These are phyloP conservation scores for Urechis unicinctus DNA, from an alignment of 2,888 invertebrate species.

Conservation along the genomic window DNA sequence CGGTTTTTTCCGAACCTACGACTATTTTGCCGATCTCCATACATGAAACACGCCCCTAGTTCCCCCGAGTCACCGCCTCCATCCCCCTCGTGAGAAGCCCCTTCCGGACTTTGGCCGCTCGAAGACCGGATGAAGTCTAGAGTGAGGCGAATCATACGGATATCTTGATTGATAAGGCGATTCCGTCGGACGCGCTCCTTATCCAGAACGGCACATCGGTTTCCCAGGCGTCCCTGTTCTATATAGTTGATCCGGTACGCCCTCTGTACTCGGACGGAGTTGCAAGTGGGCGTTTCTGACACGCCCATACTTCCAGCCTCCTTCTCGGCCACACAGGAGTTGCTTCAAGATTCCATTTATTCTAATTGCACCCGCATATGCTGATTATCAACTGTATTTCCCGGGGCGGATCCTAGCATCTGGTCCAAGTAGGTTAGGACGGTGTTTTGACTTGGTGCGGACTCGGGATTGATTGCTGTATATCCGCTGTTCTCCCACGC, in stretches of 20 bases:
- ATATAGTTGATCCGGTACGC: slow-evolving; percentile 41
- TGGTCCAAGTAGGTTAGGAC: too few species aligned
- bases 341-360: too few species aligned
- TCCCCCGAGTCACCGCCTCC: slow-evolving; percentile 9
- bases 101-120: slow-evolving; percentile 41
- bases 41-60: slow-evolving; percentile 32
- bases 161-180: slow-evolving; percentile 38
- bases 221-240: slow-evolving; percentile 31
- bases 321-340: too few species aligned
- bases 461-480: too few species aligned
- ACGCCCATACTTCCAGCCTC: too few species aligned
- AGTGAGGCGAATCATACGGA: slow-evolving; percentile 34
- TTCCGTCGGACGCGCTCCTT: slow-evolving; percentile 31
- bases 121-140: slow-evolving; percentile 39
- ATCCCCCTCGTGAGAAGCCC: slow-evolving; percentile 20
- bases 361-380: too few species aligned
- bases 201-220: slow-evolving; percentile 31
- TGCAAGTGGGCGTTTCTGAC: not conserved
- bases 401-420: too few species aligned
- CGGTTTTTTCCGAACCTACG: slow-evolving; percentile 25
- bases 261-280: slow-evolving; percentile 33
- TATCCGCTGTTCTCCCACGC: too few species aligned
- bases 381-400: too few species aligned
- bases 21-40: slow-evolving; percentile 39
- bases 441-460: too few species aligned